Base-by-base conservation (phyloP, 2,113 vertebrate species). In the Nothoprocta perdicaria region DNA sequence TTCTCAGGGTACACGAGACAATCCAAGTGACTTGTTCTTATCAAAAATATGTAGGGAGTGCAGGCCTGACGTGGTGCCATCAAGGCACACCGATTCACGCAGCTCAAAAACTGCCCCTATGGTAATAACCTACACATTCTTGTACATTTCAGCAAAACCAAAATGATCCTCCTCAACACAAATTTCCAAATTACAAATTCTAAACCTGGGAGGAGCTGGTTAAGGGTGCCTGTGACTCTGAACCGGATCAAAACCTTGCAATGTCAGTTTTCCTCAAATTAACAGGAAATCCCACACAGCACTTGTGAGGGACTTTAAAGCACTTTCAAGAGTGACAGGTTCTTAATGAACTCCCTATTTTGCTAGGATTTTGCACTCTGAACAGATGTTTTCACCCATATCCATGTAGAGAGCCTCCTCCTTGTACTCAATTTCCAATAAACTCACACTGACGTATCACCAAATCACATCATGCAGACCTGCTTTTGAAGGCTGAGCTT, bases 31-130 rank as follows among this genome's bases (percentile, higher is more conserved):
- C 33, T 63, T 63, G 38, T 48, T 75, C 58, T 87, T 82, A 62
- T 55, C 33, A 60, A 67, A 67, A 72, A 58, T 23, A 76, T 41
- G 4, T 16, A n/a, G 38, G 19, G 87, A 60, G 14, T 52, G 53
- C 14, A 43, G 41, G 9, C 33, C 23, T 63, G 43, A 24, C 75
- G 66, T 35, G 60, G 62, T 45, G 43, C 67, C n/a, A 88, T 0
- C 48, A 41, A 62, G 3, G 33, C 23, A 79, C 0, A 0, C 9
- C 27, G 10, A 50, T 50, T 29, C 1, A 38, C 4, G 41, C 1
- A 33, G 26, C 27, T 27, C 10, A 89, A 81, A 81, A 89, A 63
- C 0, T 10, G 43, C 83, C 5, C 4, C 13, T 7, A 6, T 8
- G 52, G 12, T 43, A 57, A 79, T 53, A 27, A 38, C n/a, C 65